Evolutionary conservation across 2,797 vertebrate species (phyloP), one percentile per base, ranked within the genome.

Genomic region (Bovichtus variegatus): DNA sequence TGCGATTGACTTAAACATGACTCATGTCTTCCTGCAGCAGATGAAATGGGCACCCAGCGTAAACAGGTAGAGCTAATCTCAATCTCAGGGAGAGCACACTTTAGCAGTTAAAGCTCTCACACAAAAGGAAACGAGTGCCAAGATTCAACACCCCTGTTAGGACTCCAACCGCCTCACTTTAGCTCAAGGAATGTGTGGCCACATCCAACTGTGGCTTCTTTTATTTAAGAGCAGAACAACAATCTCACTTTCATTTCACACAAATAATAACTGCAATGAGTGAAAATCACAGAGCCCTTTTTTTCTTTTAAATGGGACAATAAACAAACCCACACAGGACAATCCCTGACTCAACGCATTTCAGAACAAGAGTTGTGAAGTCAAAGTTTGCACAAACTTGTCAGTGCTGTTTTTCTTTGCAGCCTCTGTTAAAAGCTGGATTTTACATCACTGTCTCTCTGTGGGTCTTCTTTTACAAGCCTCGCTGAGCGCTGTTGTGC

Each of bases 11-110:
- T 88, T 79, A 67, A 82, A 87, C 65, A 27, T 93, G 90, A 92
- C 84, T 91, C 90, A 85, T 66, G 81, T 80, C 82, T 90, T 86
- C 83, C 89, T 84, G 66, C 82, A 36, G 85, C 40, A 67, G 76
- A 86, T 86, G 71, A 73, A 89, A 29, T 66, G 80, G 72, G 83
- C 72, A 79, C 36, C 13, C 6, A 12, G 66, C 76, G 80, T 82
- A 89, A 90, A 87, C 88, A 89, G 41, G 19, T 69, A 68, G 47
- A 51, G 68, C 59, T 11, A 16, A 78, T 70, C 44, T 70, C 31
- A 44, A 31, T 75, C 75, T 76, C 47, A 23, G 23, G 49, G 74
- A 44, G 40, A 77, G 41, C 60, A 76, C 64, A 66, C 27, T 70
- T 38, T 1, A 57, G 46, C 9, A 31, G 74, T 87, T 83, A 77